phyloP scores from a whole-genome alignment of 2,113 vertebrate species.

The Pedionomus torquatus region DNA sequence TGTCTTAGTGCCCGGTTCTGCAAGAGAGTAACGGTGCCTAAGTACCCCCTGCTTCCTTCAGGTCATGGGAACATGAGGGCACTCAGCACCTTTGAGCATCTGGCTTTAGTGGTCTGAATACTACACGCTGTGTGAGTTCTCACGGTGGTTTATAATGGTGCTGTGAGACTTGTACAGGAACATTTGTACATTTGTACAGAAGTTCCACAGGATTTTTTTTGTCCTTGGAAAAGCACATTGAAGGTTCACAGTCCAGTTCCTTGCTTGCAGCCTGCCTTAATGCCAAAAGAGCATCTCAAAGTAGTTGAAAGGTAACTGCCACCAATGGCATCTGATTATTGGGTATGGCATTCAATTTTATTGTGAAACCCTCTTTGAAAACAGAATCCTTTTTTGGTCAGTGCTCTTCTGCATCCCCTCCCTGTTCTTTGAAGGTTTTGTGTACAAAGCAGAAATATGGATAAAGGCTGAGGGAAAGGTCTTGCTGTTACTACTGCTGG shows the following conservation, averaged over 20 bases:
- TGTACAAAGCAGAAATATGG: background rate
- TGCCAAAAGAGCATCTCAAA: background rate
- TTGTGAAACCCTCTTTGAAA: background rate
- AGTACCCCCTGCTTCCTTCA: background rate
- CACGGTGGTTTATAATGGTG: accelerated
- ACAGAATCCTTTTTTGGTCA: background rate
- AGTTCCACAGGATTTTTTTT: background rate
- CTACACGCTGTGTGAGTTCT: background rate
- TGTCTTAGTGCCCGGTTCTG: background rate
- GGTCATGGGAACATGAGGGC: background rate
- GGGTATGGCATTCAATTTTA: background rate
- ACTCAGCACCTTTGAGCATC: background rate
- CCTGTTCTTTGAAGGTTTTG: background rate
- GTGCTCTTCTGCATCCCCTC: background rate
- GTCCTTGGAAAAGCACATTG: background rate
- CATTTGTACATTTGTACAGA: background rate
- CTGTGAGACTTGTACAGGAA: background rate
- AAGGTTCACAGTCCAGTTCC: background rate
- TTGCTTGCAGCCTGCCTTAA: background rate
- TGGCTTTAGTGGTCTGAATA: background rate
- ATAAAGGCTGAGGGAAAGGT: background rate
- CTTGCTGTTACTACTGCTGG: accelerated
- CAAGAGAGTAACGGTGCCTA: background rate
- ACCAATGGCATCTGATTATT: background rate
- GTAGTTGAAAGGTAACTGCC: background rate